A percentile compares a stretch with the other conserved stretches of the same genome.
Conservation (phyloP, 1,140 invertebrate species). For the Heliconius himera region DNA sequence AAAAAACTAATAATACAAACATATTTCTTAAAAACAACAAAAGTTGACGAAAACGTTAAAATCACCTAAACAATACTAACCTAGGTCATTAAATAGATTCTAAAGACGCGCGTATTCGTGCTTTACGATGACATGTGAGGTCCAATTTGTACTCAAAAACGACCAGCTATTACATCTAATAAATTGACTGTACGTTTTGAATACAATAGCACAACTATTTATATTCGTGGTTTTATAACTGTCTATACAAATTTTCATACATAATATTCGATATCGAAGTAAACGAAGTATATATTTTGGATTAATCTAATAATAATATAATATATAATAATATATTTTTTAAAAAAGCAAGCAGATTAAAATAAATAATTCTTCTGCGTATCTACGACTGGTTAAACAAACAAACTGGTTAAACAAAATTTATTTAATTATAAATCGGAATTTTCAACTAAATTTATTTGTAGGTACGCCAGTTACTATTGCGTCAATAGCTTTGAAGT, state of each 20-base stretch:
- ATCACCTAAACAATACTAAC: constrained; percentile 48
- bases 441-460: constrained; percentile 38
- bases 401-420: constrained; percentile 13
- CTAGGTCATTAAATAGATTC: constrained; percentile 43
- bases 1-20: not conserved
- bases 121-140: constrained; percentile 55
- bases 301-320: not conserved
- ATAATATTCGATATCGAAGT: not conserved
- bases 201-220: constrained; percentile 73
- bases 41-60: not conserved
- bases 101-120: constrained; percentile 4
- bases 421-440: not conserved
- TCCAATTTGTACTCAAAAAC: constrained; percentile 72
- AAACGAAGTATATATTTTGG: not conserved
- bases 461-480: constrained; percentile 36
- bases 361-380: not conserved
- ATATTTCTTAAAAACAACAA: not conserved
- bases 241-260: not conserved
- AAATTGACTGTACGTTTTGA: constrained; percentile 69
- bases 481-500: constrained; percentile 53
- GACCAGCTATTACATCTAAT: constrained; percentile 54
- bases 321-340: not conserved
- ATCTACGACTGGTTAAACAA: too few species aligned
- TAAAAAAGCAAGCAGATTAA: not conserved
- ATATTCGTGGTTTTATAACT: constrained; percentile 64